Evolutionary conservation across 2,888 invertebrate species (phyloP), one percentile per base, ranked within the genome.

Genomic region (Camptogramma bilineatum): DNA sequence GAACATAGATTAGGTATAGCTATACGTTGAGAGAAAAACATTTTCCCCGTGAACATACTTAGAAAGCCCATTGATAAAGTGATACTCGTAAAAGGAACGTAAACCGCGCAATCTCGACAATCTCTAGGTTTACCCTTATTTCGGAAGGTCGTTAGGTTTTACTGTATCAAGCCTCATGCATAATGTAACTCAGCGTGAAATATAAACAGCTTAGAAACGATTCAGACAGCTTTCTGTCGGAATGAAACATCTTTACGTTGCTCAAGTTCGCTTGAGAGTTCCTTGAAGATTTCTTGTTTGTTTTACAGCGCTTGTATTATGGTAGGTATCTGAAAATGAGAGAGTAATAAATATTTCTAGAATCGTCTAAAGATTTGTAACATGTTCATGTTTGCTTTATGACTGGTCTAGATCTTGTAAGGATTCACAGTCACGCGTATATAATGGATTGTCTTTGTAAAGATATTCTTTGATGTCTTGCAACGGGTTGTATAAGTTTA

Each of bases 81-180:
- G 19, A 66, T 53, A 44, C 59, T 62, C 64, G 46, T 62, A 63
- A 60, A 55, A 24, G 39, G 16, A 31, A 17, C 53, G 52, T 51
- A 39, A 64, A 24, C 46, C 52, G 42, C 58, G 56, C 57, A 65
- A 64, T 68, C 55, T 60, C 17, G 17, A n/a, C 51, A 18, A 47
- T 66, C 59, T 67, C 42, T 66, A 44, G 42, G 58, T n/a, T 28
- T 48, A 28, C 44, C 39, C 56, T 46, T 56, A 53, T 63, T 68
- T 61, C 57, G 44, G 58, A 56, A 64, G 64, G 54, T 59, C 64
- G 66, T 70, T 60, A 68, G 52, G 64, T 57, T 64, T 66, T 64
- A 66, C 70, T 62, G 62, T 59, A 53, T 52, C 64, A 64, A 52
- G 60, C 64, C 66, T 68, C 66, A 64, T 68, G 68, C 64, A 64